Conservation (phyloP, 2,113 vertebrate species). For the Ictalurus furcatus region DNA sequence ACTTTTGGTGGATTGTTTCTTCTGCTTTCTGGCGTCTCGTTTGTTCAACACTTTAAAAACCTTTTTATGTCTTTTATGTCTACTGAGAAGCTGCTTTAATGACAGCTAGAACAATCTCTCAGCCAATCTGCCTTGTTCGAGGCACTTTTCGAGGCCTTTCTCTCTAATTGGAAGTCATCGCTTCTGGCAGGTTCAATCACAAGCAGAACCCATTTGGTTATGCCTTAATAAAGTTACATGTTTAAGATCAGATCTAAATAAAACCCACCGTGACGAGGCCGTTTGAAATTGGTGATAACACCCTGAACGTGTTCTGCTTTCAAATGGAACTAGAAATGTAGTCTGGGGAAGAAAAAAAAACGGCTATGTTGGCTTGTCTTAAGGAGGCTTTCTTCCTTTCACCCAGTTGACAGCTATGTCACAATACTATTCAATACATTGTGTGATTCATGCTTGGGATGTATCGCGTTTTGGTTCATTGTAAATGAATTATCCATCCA, state of each 20-base stretch:
- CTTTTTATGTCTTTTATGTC: slow-evolving; percentile 66
- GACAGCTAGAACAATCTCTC: slow-evolving; percentile 70
- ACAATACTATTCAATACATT: background rate
- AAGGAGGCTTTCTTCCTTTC: background rate
- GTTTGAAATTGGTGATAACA: slow-evolving; percentile 5
- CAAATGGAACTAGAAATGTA: background rate
- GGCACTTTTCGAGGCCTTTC: slow-evolving; percentile 64
- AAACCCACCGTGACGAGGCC: background rate
- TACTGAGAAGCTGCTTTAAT: slow-evolving; percentile 70
- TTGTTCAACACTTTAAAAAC: background rate
- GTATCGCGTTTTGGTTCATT: background rate
- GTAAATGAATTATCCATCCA: background rate
- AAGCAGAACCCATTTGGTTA: slow-evolving; percentile 61
- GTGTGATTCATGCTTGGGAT: background rate
- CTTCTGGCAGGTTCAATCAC: slow-evolving; percentile 70
- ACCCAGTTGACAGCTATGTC: background rate
- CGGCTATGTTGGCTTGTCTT: background rate
- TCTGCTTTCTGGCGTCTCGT: slow-evolving; percentile 14
- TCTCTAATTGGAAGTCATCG: slow-evolving; percentile 74
- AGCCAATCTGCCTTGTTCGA: slow-evolving; percentile 61
- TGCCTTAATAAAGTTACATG: slow-evolving; percentile 57
- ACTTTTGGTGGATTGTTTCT: background rate
- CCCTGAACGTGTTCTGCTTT: background rate
- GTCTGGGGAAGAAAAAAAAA: background rate
- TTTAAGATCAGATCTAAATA: slow-evolving; percentile 50